Evolutionary conservation across 2,888 invertebrate species (phyloP).

Genomic region (Polydrusus pterygomalis): DNA sequence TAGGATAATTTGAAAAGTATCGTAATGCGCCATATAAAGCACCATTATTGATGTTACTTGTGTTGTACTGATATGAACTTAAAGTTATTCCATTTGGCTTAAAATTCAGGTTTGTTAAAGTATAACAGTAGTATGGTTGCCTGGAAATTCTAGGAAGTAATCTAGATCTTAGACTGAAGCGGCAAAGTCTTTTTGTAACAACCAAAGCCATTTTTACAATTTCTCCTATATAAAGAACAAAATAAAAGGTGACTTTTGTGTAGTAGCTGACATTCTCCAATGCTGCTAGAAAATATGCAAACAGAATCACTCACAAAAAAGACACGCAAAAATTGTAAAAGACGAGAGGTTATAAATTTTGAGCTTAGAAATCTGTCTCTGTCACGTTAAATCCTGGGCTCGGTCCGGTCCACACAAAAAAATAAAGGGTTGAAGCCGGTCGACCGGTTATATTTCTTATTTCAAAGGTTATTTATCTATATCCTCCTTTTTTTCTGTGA

Average conservation of each 20-base stretch:
- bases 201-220: conserved; percentile 26
- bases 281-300: not conserved
- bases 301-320: not conserved
- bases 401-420: not conserved
- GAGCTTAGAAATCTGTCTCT: not conserved
- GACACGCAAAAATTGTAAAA: conserved; percentile 1
- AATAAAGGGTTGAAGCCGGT: too few species aligned
- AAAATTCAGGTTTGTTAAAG: conserved; percentile 7
- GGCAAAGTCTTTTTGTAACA: conserved; percentile 26
- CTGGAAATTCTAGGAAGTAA: conserved; percentile 4
- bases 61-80: not conserved
- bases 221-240: not conserved
- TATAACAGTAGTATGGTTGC: conserved; percentile 22
- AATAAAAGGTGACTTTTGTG: not conserved
- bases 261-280: conserved; percentile 10
- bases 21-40: conserved; percentile 11
- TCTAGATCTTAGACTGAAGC: not conserved
- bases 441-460: too few species aligned
- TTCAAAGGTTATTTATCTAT: too few species aligned
- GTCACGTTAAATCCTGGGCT: not conserved
- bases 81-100: not conserved
- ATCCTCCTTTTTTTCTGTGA: too few species aligned
- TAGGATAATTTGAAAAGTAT: conserved; percentile 17
- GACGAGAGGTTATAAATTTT: not conserved
- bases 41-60: not conserved